Percentiles rank a stretch among this genome's conserved stretches.
Evolutionary conservation across 1,140 invertebrate genomes (phyloP).

Genomic region (Charaxes varanes): DNA sequence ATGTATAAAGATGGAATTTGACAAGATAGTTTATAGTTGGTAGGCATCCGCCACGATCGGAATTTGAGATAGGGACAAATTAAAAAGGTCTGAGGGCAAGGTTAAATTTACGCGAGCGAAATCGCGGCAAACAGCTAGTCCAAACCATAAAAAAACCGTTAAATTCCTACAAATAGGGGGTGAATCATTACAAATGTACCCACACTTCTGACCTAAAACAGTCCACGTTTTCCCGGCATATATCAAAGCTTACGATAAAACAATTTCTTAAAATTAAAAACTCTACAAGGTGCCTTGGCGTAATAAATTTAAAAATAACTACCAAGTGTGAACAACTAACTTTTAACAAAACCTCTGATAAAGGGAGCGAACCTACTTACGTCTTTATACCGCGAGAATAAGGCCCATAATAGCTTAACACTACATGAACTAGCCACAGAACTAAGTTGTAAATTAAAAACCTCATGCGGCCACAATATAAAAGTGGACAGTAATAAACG

Average conservation of each 20-base stretch:
- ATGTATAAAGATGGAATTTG: too few species aligned
- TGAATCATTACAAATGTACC: too few species aligned
- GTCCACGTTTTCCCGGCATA: constrained; percentile 1
- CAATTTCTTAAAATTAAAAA: constrained; percentile 22
- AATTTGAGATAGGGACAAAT: too few species aligned
- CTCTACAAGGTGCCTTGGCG: constrained; percentile 20
- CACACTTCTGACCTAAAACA: neutral
- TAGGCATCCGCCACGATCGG: too few species aligned
- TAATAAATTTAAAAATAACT: constrained; percentile 41
- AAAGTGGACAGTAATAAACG: constrained; percentile 46
- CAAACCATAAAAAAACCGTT: too few species aligned
- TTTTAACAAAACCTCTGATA: constrained; percentile 1
- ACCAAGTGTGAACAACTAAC: constrained; percentile 37
- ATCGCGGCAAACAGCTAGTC: too few species aligned
- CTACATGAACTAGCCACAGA: constrained; percentile 9
- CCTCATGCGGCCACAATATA: constrained; percentile 40
- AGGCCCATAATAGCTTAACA: constrained; percentile 13
- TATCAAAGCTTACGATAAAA: constrained; percentile 8
- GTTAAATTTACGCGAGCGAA: too few species aligned
- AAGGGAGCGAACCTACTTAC: neutral
- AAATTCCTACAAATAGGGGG: too few species aligned
- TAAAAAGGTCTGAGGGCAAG: too few species aligned
- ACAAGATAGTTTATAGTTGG: too few species aligned
- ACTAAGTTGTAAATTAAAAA: constrained; percentile 33
- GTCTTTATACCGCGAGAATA: constrained; percentile 1